These are phyloP conservation scores for Ibycter americanus DNA, from an alignment of 2,797 vertebrate species.

Conservation along the genomic window DNA sequence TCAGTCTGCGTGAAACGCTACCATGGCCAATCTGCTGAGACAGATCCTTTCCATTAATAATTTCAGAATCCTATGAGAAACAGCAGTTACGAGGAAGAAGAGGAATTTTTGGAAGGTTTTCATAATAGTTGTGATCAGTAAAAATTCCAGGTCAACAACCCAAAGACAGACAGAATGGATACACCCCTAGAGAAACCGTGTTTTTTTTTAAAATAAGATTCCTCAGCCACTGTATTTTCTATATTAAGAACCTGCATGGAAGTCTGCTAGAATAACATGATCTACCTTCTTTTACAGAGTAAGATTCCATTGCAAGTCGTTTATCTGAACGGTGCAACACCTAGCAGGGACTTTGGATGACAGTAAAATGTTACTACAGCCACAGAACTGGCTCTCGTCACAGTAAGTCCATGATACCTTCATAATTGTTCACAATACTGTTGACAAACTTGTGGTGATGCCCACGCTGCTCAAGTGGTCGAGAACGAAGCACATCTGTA, in stretches of 20 bases:
- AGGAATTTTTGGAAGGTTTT: neutral
- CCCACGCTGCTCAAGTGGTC: neutral
- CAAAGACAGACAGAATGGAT: neutral
- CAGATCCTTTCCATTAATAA: neutral
- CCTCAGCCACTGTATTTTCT: neutral
- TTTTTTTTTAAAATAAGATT: neutral
- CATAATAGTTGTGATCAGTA: neutral
- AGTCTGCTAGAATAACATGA: neutral
- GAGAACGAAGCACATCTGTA: neutral
- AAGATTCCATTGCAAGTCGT: neutral
- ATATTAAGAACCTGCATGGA: rapidly evolving
- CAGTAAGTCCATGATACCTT: neutral
- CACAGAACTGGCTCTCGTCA: neutral
- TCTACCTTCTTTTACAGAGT: neutral
- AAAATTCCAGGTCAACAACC: neutral
- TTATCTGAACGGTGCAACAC: neutral
- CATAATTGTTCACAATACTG: rapidly evolving
- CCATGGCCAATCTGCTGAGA: neutral
- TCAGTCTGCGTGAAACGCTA: neutral
- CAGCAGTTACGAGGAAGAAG: rapidly evolving
- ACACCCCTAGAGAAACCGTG: neutral
- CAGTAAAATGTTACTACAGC: neutral
- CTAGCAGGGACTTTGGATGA: neutral
- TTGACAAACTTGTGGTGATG: neutral
- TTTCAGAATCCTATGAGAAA: neutral